These are phyloP conservation scores for Malachius bipustulatus DNA, from an alignment of 2,888 invertebrate genomes.

Conservation along the genomic window DNA sequence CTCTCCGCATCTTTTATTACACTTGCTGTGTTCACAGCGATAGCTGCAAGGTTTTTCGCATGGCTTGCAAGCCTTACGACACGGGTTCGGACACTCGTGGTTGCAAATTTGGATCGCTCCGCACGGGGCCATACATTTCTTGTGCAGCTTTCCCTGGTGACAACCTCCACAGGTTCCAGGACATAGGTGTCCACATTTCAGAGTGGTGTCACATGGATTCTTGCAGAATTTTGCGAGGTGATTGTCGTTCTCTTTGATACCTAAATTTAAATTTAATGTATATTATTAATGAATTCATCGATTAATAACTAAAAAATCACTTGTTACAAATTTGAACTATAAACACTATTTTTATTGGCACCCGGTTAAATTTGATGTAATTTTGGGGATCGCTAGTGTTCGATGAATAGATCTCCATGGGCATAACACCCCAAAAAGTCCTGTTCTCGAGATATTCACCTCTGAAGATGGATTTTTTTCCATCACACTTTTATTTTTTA, in stretches of 20 bases:
- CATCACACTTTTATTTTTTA: no score
- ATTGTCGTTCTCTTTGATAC: constrained; percentile 1
- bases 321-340: no score
- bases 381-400: no score
- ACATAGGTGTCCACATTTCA: constrained; percentile 43
- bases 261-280: background rate
- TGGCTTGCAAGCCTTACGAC: constrained; percentile 45
- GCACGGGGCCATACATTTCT: constrained; percentile 44
- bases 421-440: no score
- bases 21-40: constrained; percentile 43
- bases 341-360: no score
- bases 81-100: constrained; percentile 46
- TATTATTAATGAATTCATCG: no score
- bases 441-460: no score
- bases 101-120: constrained; percentile 47
- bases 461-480: no score
- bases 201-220: constrained; percentile 34
- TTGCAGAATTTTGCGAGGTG: constrained; percentile 31
- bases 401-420: no score
- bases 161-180: constrained; percentile 45
- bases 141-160: constrained; percentile 47
- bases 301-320: no score
- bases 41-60: constrained; percentile 41
- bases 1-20: constrained; percentile 36
- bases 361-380: no score